Base-by-base conservation (phyloP, 2,888 invertebrate genomes). In the Lycophotia porphyrea region DNA sequence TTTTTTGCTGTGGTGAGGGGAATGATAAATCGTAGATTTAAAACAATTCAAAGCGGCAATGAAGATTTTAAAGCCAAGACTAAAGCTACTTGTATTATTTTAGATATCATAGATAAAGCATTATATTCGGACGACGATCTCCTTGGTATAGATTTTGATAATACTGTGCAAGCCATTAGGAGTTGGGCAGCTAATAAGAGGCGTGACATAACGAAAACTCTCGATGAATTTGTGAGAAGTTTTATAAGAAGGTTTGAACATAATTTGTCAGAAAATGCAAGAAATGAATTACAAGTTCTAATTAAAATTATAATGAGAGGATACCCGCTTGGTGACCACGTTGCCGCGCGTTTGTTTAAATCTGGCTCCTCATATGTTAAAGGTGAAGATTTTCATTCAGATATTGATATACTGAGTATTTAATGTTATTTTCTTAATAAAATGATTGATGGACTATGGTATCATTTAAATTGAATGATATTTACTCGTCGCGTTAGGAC, bases 71-170 rank as follows among this genome's bases (percentile, higher is more conserved):
- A 84, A 66, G 78, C 58, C 2, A 88, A 68, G 67, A 86, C 85
- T 8, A 91, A 89, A 85, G 92, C 92, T 36, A 65, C 85, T 1
- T 82, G 88, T 15, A 88, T 93, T 49, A 74, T 93, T 9, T 31
- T 93, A 13, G 92, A 93, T 75, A 89, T 94, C 5, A 78, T 93
- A 18, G 91, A 94, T 60, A 90, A 88, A 85, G 85, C 92, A 0
- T 90, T 92, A 66, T 74, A 78, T 58, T 18, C 58, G 0, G 82
- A 87, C 0, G 84, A 89, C 21, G 89, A 90, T 4, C 5, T 90
- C 1, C 69, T 90, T 3, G 49, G 71, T 0, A 83, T 91, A 44
- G 88, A 88, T 42, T 87, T 90, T 64, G 86, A 87, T 76, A 86
- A 84, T 4, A 73, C 83, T 1, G 74, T 87, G 5, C 80, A 84